phyloP scores from a whole-genome alignment of 2,888 invertebrate genomes.

The Trachelus tabidus region DNA sequence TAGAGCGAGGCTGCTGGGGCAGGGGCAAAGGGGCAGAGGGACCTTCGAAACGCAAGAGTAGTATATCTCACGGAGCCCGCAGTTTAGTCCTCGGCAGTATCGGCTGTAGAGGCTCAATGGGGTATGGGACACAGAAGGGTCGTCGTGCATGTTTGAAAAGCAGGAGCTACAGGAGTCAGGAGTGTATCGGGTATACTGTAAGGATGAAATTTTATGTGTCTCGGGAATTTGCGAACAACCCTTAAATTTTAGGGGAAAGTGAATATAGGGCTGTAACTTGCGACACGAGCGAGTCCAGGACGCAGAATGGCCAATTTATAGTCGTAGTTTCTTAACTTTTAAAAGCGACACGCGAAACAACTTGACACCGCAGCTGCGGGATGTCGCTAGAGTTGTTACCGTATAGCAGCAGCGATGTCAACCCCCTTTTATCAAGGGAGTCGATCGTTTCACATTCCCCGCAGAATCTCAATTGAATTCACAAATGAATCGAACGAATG shows the following conservation, averaged over 20 bases:
- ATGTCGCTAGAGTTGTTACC: neutral
- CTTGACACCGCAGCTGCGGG: constrained; percentile 20
- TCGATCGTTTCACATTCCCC: neutral
- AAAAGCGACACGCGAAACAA: constrained; percentile 35
- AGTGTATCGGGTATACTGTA: neutral
- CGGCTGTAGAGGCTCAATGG: neutral
- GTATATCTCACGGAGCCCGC: neutral
- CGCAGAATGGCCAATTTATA: constrained; percentile 39
- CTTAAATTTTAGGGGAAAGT: constrained; percentile 24
- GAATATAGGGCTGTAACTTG: constrained; percentile 36
- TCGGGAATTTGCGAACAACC: constrained; percentile 4
- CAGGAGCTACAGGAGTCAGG: neutral
- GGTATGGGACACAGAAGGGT: neutral
- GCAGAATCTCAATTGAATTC: neutral
- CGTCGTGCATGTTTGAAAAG: neutral
- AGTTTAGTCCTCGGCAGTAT: neutral
- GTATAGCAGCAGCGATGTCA: neutral
- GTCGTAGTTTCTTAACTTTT: constrained; percentile 41
- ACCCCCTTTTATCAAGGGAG: neutral
- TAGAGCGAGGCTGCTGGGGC: constrained; percentile 10
- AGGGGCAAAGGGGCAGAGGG: neutral
- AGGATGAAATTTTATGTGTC: constrained; percentile 6
- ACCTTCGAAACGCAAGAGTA: neutral
- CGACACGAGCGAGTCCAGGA: constrained; percentile 19
- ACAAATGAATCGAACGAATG: neutral